Evolutionary conservation across 2,888 invertebrate species (phyloP).

Genomic region (Phengaris arion): DNA sequence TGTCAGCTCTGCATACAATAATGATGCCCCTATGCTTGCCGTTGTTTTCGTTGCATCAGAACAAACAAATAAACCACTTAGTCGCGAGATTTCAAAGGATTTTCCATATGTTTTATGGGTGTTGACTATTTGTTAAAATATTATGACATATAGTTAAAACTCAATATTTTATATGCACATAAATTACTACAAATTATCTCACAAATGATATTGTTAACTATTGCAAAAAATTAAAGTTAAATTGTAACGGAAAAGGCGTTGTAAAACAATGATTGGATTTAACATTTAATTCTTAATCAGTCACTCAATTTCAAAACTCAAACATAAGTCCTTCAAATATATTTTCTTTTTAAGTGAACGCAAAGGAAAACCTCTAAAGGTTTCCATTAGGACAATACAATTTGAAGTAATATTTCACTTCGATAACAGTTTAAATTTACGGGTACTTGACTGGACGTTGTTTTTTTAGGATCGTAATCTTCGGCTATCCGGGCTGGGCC

Average conservation of each 20-base stretch:
- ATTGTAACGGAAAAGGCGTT: no score
- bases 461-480: slow-evolving; percentile 80
- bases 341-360: not conserved
- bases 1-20: slow-evolving; percentile 59
- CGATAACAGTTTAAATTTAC: slow-evolving; percentile 38
- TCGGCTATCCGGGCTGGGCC: slow-evolving; percentile 68
- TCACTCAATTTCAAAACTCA: no score
- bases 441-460: slow-evolving; percentile 66
- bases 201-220: no score
- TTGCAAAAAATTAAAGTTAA: no score
- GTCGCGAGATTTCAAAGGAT: slow-evolving; percentile 4
- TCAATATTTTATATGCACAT: no score
- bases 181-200: no score
- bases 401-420: slow-evolving; percentile 28
- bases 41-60: slow-evolving; percentile 32
- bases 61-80: slow-evolving; percentile 23
- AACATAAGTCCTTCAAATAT: not conserved
- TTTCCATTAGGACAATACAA: slow-evolving; percentile 22
- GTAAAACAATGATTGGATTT: no score
- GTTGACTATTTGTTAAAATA: not conserved
- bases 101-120: not conserved
- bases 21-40: slow-evolving; percentile 46
- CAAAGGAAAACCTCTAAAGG: not conserved
- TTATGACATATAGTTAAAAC: no score
- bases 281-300: no score